phyloP scores from a whole-genome alignment of 2,797 vertebrate species.

The Knipowitschia caucasica region DNA sequence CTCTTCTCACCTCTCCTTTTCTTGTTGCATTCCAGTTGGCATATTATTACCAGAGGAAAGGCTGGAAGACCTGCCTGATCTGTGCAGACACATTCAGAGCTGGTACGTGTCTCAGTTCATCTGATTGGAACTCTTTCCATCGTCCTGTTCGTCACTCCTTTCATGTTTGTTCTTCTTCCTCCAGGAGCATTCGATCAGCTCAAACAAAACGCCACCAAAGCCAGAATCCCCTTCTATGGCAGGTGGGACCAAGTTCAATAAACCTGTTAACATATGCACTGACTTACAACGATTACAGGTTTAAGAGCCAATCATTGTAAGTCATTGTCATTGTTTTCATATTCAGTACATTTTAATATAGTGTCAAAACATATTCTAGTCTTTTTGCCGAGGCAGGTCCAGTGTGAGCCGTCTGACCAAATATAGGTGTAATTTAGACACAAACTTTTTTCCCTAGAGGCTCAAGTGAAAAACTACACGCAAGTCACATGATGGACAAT shows the following conservation, averaged over 20 bases:
- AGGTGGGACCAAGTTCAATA: slow-evolving; percentile 83
- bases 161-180: not conserved
- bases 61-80: slow-evolving; percentile 98
- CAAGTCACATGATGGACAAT: no score
- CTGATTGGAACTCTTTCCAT: not conserved
- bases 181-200: slow-evolving; percentile 94
- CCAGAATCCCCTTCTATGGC: slow-evolving; percentile 97
- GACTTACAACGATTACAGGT: no score
- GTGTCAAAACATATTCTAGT: no score
- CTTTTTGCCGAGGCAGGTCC: no score
- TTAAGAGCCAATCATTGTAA: no score
- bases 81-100: slow-evolving; percentile 99
- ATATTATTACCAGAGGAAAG: slow-evolving; percentile 97
- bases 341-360: no score
- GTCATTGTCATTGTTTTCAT: no score
- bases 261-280: no score
- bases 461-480: no score
- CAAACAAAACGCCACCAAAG: slow-evolving; percentile 98
- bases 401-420: no score
- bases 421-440: no score
- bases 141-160: not conserved
- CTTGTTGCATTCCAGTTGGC: slow-evolving; percentile 77
- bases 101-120: slow-evolving; percentile 67
- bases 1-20: not conserved
- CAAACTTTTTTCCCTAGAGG: no score